Evolutionary conservation across 2,888 invertebrate species (phyloP).

Genomic region (Cerastoderma edule): DNA sequence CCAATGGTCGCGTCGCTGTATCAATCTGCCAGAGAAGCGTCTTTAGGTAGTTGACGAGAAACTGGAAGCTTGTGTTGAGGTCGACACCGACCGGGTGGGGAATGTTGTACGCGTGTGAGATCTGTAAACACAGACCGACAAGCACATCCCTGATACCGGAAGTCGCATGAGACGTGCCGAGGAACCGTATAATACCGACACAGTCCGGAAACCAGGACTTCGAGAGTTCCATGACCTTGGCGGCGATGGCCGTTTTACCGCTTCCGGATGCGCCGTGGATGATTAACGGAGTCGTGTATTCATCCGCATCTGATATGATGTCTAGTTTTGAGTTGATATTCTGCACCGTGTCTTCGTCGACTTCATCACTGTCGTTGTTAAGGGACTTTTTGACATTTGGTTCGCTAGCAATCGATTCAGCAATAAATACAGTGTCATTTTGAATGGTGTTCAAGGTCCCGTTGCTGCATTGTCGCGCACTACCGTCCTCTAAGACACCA

Average conservation of each 20-base stretch:
- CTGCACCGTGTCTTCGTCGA: background rate
- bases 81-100: conserved; percentile 63
- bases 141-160: conserved; percentile 66
- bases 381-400: no score
- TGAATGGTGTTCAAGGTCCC: no score
- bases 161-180: conserved; percentile 73
- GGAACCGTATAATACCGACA: conserved; percentile 70
- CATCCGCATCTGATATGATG: conserved; percentile 34
- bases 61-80: conserved; percentile 67
- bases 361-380: background rate
- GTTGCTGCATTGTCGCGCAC: no score
- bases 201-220: conserved; percentile 67
- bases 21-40: conserved; percentile 72
- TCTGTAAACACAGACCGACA: conserved; percentile 68
- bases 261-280: conserved; percentile 75
- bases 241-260: conserved; percentile 78
- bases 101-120: conserved; percentile 66
- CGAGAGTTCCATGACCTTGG: conserved; percentile 63
- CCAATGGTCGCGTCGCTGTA: conserved; percentile 61
- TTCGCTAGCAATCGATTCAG: no score
- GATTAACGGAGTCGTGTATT: conserved; percentile 66
- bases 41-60: conserved; percentile 67
- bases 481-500: no score
- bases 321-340: conserved; percentile 33
- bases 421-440: no score